phyloP scores from a whole-genome alignment of 2,888 invertebrate genomes.

The Ectropis crepuscularia region DNA sequence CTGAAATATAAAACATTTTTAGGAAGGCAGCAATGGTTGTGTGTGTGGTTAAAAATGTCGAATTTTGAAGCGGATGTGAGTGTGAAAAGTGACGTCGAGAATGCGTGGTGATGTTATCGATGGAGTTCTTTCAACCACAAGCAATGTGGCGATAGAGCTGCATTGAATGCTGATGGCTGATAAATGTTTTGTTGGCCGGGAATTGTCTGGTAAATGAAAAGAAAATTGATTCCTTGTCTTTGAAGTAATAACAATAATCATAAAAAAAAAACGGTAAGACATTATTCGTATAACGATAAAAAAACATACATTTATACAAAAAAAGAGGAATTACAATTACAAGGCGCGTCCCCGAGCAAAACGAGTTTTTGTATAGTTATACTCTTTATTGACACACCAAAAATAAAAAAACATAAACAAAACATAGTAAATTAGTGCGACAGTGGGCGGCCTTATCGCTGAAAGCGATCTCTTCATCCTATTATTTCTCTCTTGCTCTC shows the following conservation, averaged over 20 bases:
- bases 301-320: too few relatives aligned
- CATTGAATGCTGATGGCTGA: slow-evolving; percentile 47
- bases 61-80: slow-evolving; percentile 24
- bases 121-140: slow-evolving; percentile 63
- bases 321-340: too few relatives aligned
- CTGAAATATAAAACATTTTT: not conserved
- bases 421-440: too few relatives aligned
- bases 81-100: slow-evolving; percentile 53
- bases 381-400: too few relatives aligned
- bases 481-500: too few relatives aligned
- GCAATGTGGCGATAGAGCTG: slow-evolving; percentile 43
- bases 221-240: slow-evolving; percentile 11
- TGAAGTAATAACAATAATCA: not conserved
- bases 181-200: slow-evolving; percentile 29
- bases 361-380: too few relatives aligned
- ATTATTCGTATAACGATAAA: too few relatives aligned
- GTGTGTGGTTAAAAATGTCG: not conserved
- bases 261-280: too few relatives aligned
- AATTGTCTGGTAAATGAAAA: slow-evolving; percentile 24
- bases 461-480: too few relatives aligned
- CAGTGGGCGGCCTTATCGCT: too few relatives aligned
- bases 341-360: too few relatives aligned
- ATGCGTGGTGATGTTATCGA: slow-evolving; percentile 67
- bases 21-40: slow-evolving; percentile 43
- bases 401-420: too few relatives aligned